Percentiles rank a stretch among this genome's conserved stretches.
Conservation (phyloP, 2,797 vertebrate species). For the Hirundo rustica region DNA sequence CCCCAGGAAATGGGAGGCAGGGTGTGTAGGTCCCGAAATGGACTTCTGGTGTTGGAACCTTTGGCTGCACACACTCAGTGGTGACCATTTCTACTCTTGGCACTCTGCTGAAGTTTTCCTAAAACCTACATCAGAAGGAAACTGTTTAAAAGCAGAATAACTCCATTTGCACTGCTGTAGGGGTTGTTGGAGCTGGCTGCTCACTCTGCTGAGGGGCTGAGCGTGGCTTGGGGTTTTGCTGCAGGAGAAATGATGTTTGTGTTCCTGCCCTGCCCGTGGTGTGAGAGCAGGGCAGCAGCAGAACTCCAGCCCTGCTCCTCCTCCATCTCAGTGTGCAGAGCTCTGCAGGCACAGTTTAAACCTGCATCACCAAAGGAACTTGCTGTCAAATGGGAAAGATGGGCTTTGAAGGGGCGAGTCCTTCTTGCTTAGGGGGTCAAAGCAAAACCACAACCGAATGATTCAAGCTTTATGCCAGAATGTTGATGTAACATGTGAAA, state of each 20-base stretch:
- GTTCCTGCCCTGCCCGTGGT: not conserved
- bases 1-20: not conserved
- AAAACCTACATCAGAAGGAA: not conserved
- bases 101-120: not conserved
- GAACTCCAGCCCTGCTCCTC: not conserved
- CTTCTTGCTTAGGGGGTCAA: not conserved
- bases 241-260: not conserved
- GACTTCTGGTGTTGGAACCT: not conserved
- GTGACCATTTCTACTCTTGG: not conserved
- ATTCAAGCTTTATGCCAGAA: not conserved
- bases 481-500: not conserved
- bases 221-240: not conserved
- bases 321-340: not conserved
- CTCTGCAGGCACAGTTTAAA: accelerated
- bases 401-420: not conserved
- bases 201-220: not conserved
- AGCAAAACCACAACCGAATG: not conserved
- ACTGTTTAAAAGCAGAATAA: not conserved
- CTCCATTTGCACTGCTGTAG: accelerated
- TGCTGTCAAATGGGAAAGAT: not conserved
- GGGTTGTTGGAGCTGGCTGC: not conserved
- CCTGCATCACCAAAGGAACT: not conserved
- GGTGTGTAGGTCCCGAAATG: not conserved
- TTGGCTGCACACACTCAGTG: not conserved
- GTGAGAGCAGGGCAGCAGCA: not conserved